Evolutionary conservation across 2,797 vertebrate species (phyloP), one percentile per base, ranked within the genome.

Genomic region (Salarias fasciatus): DNA sequence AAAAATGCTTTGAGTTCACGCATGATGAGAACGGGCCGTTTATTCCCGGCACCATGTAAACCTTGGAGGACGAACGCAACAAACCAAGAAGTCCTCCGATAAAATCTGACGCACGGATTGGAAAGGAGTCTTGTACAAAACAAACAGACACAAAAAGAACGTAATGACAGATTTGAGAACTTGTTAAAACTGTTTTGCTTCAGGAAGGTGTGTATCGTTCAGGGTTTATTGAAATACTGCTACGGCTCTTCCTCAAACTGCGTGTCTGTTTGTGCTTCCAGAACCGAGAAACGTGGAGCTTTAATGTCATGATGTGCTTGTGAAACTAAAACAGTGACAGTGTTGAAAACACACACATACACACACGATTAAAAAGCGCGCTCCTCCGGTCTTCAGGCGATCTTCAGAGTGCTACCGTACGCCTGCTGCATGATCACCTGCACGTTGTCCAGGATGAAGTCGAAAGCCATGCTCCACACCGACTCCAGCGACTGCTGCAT

Each of bases 401-500:
- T 91, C 93, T 99, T 99, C 72, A 99, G 84, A 84, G 96, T 97
- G 95, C 98, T 98, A 85, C 97, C 98, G 0, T 99, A 99, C 5
- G 92, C 93, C 80, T 99, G 98, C 81, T 99, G 97, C 90, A 99
- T 85, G 75, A 99, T 95, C 85, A 98, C 95, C 91, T 99, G 98
- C 89, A 99, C 95, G 35, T 99, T 99, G 89, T 99, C 98, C 60
- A 99, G 91, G 92, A 99, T 98, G 91, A 99, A 99, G 91, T 99
- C 97, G 79, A 98, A 99, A 50, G 98, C 97, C 97, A 98, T 99
- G 53, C 96, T 96, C 97, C 97, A 99, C 62, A 99, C 96, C 0
- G 98, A 99, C 88, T 99, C 98, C 83, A 95, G 91, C 0, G 97
- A 98, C 85, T 96, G 94, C 88, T 98, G 96, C 97, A 98, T 99